These are phyloP conservation scores for Todiramphus chloris DNA, from an alignment of 2,113 vertebrate species.

Conservation along the genomic window DNA sequence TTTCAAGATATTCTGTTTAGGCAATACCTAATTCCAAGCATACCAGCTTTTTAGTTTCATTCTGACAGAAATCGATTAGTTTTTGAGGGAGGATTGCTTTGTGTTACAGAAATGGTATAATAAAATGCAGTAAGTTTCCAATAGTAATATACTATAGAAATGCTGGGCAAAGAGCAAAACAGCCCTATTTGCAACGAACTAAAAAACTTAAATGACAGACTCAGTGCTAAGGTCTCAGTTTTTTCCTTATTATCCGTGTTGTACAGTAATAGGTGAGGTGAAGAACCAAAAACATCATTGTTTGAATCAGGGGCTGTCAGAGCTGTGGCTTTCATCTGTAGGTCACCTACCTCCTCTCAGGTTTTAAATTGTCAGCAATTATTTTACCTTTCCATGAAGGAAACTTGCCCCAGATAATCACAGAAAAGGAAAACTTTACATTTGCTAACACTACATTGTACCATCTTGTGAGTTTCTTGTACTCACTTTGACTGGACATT, in stretches of 20 bases:
- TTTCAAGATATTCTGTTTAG: neutral
- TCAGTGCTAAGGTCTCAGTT: neutral
- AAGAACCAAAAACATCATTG: constrained; percentile 6
- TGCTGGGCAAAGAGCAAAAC: neutral
- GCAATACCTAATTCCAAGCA: neutral
- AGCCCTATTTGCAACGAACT: neutral
- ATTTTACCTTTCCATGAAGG: neutral
- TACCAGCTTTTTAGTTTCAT: neutral
- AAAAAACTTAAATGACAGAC: constrained; percentile 18
- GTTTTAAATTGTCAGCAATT: constrained; percentile 31
- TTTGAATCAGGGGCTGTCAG: constrained; percentile 19
- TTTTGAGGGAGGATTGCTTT: constrained; percentile 1
- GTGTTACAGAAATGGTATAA: neutral
- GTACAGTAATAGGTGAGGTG: constrained; percentile 29
- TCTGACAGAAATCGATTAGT: neutral
- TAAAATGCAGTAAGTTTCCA: neutral
- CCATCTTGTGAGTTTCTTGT: neutral
- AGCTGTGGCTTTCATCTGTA: neutral
- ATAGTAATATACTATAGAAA: neutral
- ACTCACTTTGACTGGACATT: neutral
- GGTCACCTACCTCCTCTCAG: neutral
- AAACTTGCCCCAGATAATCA: neutral
- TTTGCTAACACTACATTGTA: neutral
- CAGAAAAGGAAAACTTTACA: neutral
- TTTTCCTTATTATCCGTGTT: constrained; percentile 19